phyloP scores from a whole-genome alignment of 2,113 vertebrate genomes.

The Peromyscus maniculatus region DNA sequence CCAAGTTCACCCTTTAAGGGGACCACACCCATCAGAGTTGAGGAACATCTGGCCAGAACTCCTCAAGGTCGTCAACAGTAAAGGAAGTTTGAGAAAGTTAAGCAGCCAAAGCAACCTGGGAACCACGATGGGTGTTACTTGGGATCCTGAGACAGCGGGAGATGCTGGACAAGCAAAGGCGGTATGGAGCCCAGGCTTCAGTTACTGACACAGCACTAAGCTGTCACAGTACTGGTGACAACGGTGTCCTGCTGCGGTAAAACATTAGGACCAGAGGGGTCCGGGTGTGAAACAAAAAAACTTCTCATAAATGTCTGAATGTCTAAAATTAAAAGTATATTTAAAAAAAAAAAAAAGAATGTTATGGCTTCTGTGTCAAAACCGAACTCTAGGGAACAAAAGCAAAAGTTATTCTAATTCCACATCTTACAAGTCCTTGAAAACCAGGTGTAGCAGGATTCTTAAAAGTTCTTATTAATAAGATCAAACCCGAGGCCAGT shows the following conservation, averaged over 20 bases:
- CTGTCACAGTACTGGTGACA: background rate
- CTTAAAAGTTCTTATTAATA: no score
- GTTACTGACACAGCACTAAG: background rate
- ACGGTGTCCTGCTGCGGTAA: background rate
- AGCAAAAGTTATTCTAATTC: background rate
- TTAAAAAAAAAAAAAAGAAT: background rate
- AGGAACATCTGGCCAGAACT: background rate
- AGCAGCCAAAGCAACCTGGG: background rate
- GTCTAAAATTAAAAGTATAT: constrained; percentile 5
- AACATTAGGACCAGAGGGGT: background rate
- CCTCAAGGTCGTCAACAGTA: background rate
- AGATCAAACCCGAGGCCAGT: no score
- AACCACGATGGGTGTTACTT: background rate
- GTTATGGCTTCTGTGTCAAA: background rate
- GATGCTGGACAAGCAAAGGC: background rate
- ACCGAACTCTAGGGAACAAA: background rate
- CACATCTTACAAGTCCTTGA: background rate
- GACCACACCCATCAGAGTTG: background rate
- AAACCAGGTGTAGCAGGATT: background rate
- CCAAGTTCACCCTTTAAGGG: background rate
- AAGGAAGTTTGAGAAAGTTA: background rate
- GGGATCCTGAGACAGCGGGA: background rate
- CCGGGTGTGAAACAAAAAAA: background rate
- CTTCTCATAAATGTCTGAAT: background rate
- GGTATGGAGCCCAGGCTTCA: background rate